Evolutionary conservation across 2,888 invertebrate species (phyloP).

Genomic region (Drosophila rubida): DNA sequence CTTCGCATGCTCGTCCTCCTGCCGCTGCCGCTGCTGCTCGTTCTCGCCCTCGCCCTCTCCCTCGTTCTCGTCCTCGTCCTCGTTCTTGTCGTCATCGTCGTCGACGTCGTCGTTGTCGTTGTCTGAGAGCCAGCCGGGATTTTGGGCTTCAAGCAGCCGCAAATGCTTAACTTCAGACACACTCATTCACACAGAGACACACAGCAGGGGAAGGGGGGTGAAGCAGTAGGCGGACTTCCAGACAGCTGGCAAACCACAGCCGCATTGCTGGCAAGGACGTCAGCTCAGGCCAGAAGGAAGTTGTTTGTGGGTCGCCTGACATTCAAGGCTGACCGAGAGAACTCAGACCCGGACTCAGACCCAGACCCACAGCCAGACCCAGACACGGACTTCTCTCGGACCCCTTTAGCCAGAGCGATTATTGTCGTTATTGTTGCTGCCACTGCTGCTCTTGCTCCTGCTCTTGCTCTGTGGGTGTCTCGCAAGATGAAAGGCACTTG

Average conservation of each 20-base stretch:
- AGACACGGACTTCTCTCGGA: slow-evolving; percentile 21
- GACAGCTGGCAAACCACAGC: slow-evolving; percentile 76
- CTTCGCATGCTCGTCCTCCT: slow-evolving; percentile 15
- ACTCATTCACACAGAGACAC: slow-evolving; percentile 39
- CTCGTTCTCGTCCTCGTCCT: slow-evolving; percentile 23
- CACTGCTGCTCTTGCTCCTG: slow-evolving; percentile 1
- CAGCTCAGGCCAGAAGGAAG: slow-evolving; percentile 55
- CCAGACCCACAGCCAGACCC: not conserved
- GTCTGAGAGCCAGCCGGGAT: slow-evolving; percentile 66
- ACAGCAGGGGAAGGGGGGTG: not conserved
- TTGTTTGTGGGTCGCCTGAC: slow-evolving; percentile 75
- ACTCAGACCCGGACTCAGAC: slow-evolving; percentile 11
- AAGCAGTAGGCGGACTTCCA: slow-evolving; percentile 34
- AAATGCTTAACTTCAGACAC: slow-evolving; percentile 77
- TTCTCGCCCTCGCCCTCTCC: slow-evolving; percentile 8
- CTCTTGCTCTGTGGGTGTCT: slow-evolving; percentile 64
- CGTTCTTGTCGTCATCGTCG: slow-evolving; percentile 16
- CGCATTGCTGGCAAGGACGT: slow-evolving; percentile 78
- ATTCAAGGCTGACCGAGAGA: slow-evolving; percentile 73
- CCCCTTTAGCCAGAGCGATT: slow-evolving; percentile 65
- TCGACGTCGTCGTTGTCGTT: slow-evolving; percentile 32
- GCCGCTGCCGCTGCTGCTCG: too few relatives aligned
- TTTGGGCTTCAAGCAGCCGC: slow-evolving; percentile 79
- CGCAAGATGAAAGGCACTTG: slow-evolving; percentile 79
- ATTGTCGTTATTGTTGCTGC: slow-evolving; percentile 50